Evolutionary conservation across 1,140 invertebrate species (phyloP).

Genomic region (Drosophila lini): DNA sequence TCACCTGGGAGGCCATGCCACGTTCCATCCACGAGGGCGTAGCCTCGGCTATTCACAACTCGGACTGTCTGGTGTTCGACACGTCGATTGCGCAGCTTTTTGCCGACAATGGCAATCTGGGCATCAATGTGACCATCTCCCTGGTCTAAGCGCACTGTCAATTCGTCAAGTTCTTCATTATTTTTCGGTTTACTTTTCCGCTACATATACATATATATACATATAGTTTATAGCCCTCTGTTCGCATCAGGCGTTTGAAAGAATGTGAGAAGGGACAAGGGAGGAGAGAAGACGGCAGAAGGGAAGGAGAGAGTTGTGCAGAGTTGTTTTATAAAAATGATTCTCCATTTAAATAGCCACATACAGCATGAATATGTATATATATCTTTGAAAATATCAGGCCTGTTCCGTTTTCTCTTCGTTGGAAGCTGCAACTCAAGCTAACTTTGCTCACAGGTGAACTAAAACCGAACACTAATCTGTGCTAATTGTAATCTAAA

Average conservation of each 20-base stretch:
- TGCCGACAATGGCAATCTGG: slow-evolving; percentile 99
- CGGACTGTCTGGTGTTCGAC: slow-evolving; percentile 99
- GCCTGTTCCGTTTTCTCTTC: slow-evolving; percentile 5
- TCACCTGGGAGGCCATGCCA: slow-evolving; percentile 99
- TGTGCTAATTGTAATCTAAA: not conserved
- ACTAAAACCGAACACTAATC: not conserved
- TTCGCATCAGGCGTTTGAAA: slow-evolving; percentile 19
- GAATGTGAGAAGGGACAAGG: slow-evolving; percentile 2
- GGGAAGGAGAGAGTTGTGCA: slow-evolving; percentile 22
- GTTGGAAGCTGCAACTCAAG: not conserved
- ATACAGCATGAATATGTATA: slow-evolving; percentile 48
- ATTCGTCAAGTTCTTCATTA: slow-evolving; percentile 30
- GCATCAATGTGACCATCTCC: slow-evolving; percentile 99
- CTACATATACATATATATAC: slow-evolving; percentile 24
- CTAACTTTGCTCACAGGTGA: not conserved
- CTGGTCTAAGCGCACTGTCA: slow-evolving; percentile 87
- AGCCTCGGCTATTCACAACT: slow-evolving; percentile 98
- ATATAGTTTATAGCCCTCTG: slow-evolving; percentile 38
- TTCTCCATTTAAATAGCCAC: slow-evolving; percentile 48
- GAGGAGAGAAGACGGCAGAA: slow-evolving; percentile 1
- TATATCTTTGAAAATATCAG: slow-evolving; percentile 39
- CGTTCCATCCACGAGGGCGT: slow-evolving; percentile 99
- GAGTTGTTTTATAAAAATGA: slow-evolving; percentile 69
- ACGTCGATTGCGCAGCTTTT: slow-evolving; percentile 99
- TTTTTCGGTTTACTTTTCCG: slow-evolving; percentile 31